These are phyloP conservation scores for Aulostomus chinensis DNA, from an alignment of 2,797 vertebrate species.

Conservation along the genomic window DNA sequence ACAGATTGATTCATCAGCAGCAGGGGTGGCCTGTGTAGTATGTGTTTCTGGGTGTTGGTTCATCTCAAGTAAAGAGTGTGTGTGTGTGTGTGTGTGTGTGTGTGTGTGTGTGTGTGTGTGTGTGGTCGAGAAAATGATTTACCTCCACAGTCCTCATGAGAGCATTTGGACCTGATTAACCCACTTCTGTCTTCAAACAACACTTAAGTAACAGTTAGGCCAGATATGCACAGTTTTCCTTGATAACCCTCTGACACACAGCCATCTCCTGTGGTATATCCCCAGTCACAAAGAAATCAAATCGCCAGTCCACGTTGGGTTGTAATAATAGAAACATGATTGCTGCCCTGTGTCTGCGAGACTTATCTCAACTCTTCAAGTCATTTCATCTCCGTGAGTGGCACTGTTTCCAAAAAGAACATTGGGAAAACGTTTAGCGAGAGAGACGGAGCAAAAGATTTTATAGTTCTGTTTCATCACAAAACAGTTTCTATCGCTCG, in stretches of 20 bases:
- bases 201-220: conserved; percentile 15
- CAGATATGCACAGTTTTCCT: conserved; percentile 13
- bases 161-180: conserved; percentile 48
- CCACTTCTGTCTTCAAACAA: conserved; percentile 29
- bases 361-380: conserved; percentile 16
- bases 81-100: too few relatives aligned
- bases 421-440: conserved; percentile 30
- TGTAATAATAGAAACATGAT: conserved; percentile 36
- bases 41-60: conserved; percentile 10
- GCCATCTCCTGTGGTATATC: conserved; percentile 6
- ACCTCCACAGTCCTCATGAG: conserved; percentile 32
- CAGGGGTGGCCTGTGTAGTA: conserved; percentile 8
- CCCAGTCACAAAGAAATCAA: conserved; percentile 12
- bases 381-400: conserved; percentile 27
- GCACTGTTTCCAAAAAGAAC: conserved; percentile 24
- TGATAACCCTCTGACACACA: conserved; percentile 12
- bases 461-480: too few relatives aligned
- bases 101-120: too few relatives aligned
- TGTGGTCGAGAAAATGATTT: conserved; percentile 39
- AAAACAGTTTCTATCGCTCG: too few relatives aligned
- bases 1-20: conserved; percentile 24
- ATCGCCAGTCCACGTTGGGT: conserved; percentile 6
- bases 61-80: conserved; percentile 22
- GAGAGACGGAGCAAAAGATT: conserved; percentile 13
- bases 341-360: conserved; percentile 28